Conservation (phyloP, 35 echinoderm and acorn worm genomes). For the Acanthaster planci region DNA sequence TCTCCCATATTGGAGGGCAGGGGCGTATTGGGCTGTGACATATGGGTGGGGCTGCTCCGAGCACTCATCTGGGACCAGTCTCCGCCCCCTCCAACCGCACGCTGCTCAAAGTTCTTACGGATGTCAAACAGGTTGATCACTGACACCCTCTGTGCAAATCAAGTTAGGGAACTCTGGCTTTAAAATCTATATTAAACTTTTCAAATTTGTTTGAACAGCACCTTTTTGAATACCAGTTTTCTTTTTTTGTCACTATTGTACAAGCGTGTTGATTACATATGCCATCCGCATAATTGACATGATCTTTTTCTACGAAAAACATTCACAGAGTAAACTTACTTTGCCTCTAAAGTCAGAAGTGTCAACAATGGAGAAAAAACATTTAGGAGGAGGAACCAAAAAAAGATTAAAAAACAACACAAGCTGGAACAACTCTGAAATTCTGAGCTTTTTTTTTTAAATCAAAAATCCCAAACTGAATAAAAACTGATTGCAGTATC, state of each 20-base stretch:
- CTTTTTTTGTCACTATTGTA: not conserved
- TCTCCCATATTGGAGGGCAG: slow-evolving; percentile 16
- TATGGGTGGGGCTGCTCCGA: not conserved
- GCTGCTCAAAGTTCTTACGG: slow-evolving; percentile 48
- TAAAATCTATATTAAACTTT: too few relatives aligned
- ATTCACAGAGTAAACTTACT: too few relatives aligned
- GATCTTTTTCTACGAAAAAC: too few relatives aligned
- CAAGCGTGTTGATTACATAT: too few relatives aligned
- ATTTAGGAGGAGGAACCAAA: too few relatives aligned
- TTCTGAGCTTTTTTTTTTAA: not conserved
- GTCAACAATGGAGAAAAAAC: too few relatives aligned
- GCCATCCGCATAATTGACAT: too few relatives aligned
- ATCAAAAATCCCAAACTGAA: not conserved
- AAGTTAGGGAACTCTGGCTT: slow-evolving; percentile 35
- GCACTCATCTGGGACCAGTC: not conserved
- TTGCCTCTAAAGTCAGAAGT: too few relatives aligned
- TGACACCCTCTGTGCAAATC: slow-evolving; percentile 56
- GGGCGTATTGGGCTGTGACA: slow-evolving; percentile 1
- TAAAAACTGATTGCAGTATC: too few relatives aligned
- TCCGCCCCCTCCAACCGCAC: not conserved
- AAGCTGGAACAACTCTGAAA: not conserved
- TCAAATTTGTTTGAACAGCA: too few relatives aligned
- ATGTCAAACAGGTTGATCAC: slow-evolving; percentile 95
- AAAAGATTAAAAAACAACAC: too few relatives aligned
- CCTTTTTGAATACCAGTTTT: not conserved